Base-by-base conservation (phyloP, 2,113 vertebrate genomes). In the Caranx ignobilis region DNA sequence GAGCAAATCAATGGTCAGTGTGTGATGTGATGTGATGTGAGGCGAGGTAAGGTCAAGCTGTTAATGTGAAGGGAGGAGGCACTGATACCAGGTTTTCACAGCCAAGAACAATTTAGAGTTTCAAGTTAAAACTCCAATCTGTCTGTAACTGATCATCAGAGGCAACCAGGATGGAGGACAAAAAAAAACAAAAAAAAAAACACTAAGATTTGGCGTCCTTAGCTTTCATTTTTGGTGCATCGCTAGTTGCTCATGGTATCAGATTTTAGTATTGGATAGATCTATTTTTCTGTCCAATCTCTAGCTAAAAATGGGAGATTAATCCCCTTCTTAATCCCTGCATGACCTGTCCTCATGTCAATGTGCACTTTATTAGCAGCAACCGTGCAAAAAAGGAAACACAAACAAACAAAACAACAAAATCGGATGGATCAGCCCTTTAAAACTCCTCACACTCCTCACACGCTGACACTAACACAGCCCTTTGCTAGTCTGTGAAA, bases 341-440 rank as follows among this genome's bases (percentile, higher is more conserved):
- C 2, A 6, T 35, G 50, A 57, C 45, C 34, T 2, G 45, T 71
- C 78, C 75, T 71, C 16, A 10, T 55, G 56, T 80, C 81, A 79
- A 41, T 73, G 76, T 80, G 79, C 55, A 83, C 69, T 83, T 75
- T 5, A 55, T 32, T n/a, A 73, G 82, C 81, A 86, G 81, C 71
- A 90, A 81, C 66, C 83, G 68, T 82, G 83, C 81, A 86, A 60
- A 68, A 83, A 66, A 31, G 71, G 18, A 2, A 41, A 9, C 56
- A 21, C 75, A 56, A 1, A 1, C 15, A 35, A 9, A 70, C 48
- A 5, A 37, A 18, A n/a, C 54, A 82, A 71, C 37, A 66, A 80
- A 76, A 81, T 66, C 31, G 18, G 73, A 93, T 90, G 86, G 89
- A 88, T 92, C 89, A 95, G 94, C 94, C 94, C 94, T 95, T 94